These are phyloP conservation scores for Porites rus DNA, from an alignment of 92 coral and sea anemone genomes.

Conservation along the genomic window DNA sequence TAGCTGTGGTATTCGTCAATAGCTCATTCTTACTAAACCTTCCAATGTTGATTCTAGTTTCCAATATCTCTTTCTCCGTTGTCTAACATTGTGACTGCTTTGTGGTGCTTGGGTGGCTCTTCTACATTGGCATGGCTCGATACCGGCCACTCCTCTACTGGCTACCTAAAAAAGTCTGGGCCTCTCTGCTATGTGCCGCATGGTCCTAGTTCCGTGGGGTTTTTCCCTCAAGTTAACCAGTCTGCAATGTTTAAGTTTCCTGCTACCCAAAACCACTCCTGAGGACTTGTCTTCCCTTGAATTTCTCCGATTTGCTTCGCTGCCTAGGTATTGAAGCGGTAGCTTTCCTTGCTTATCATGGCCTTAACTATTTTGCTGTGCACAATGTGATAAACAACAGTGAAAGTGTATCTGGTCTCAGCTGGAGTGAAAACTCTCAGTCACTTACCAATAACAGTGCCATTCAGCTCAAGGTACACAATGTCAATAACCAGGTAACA, in stretches of 20 bases:
- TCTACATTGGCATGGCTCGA: constrained; percentile 14
- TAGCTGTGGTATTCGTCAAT: constrained; percentile 50
- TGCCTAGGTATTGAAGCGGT: constrained; percentile 70
- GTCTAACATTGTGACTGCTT: background rate
- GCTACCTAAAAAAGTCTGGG: constrained; percentile 20
- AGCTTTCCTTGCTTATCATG: constrained; percentile 67
- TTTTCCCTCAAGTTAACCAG: constrained; percentile 25
- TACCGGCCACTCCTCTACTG: constrained; percentile 37
- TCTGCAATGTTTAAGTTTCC: constrained; percentile 52
- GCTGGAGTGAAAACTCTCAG: constrained; percentile 41
- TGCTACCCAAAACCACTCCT: constrained; percentile 61
- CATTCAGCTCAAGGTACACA: constrained; percentile 61
- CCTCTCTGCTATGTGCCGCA: constrained; percentile 13
- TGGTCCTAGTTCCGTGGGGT: background rate
- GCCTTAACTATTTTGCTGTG: constrained; percentile 71
- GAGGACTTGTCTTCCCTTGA: constrained; percentile 47
- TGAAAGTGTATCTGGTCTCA: constrained; percentile 42
- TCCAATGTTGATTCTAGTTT: constrained; percentile 28
- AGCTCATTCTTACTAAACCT: constrained; percentile 29
- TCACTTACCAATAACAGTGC: constrained; percentile 50
- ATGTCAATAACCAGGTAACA: constrained; percentile 53
- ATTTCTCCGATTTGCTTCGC: constrained; percentile 60
- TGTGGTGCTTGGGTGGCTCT: constrained; percentile 25
- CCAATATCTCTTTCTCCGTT: constrained; percentile 13
- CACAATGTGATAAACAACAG: constrained; percentile 43